phyloP scores from a whole-genome alignment of 2,113 vertebrate species.

The Tragelaphus scriptus region DNA sequence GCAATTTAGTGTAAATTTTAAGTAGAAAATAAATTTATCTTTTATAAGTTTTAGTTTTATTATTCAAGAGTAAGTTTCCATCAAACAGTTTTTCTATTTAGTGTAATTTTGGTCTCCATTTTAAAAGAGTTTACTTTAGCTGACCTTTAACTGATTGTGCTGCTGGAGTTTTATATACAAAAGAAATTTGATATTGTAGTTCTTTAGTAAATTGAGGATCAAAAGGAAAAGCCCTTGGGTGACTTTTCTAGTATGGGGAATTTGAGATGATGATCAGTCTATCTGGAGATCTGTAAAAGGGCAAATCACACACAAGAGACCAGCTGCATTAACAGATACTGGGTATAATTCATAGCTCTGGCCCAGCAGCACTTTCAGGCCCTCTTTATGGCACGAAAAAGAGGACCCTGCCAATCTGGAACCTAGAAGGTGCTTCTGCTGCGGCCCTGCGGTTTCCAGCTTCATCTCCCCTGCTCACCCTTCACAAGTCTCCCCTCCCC shows the following conservation, averaged over 20 bases:
- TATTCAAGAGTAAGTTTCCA: background rate
- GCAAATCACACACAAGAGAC: background rate
- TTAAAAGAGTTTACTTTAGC: background rate
- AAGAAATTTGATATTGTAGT: background rate
- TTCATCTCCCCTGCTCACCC: background rate
- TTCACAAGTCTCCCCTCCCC: background rate
- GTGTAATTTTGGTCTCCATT: background rate
- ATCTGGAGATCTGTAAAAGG: background rate
- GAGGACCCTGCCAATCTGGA: background rate
- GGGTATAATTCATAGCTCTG: background rate
- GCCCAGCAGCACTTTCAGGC: background rate
- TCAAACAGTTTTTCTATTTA: background rate
- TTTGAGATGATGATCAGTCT: background rate
- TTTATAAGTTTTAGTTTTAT: background rate
- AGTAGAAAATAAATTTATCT: background rate
- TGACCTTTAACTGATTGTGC: background rate
- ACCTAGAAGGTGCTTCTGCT: background rate
- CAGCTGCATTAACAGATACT: background rate
- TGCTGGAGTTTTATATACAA: background rate
- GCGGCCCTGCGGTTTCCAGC: background rate
- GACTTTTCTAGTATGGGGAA: background rate
- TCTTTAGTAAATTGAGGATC: background rate
- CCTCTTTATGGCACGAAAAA: background rate
- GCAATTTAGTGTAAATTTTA: background rate
- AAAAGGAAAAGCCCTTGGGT: background rate